A percentile compares a stretch with the other conserved stretches of the same genome.
phyloP scores from a whole-genome alignment of 2,797 vertebrate species.

The Scyliorhinus canicula region DNA sequence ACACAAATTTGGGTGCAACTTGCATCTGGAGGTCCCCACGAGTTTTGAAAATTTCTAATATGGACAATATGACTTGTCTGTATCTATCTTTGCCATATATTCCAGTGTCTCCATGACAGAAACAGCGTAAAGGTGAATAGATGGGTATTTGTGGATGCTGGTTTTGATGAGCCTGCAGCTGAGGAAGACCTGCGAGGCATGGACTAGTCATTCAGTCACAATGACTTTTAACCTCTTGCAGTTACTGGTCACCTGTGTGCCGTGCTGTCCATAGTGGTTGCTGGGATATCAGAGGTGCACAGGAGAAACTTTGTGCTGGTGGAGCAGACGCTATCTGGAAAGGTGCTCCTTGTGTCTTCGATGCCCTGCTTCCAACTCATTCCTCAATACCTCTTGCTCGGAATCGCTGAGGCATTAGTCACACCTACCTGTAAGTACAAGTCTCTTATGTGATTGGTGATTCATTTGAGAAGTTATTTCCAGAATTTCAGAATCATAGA shows the following conservation, averaged over 20 bases:
- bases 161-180: background rate
- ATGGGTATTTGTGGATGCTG: background rate
- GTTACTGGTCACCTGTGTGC: conserved; percentile 74
- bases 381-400: conserved; percentile 82
- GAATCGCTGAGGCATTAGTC: conserved; percentile 81
- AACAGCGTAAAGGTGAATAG: background rate
- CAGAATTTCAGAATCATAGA: background rate
- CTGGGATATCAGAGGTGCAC: conserved; percentile 74
- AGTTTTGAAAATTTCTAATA: background rate
- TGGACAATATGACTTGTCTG: background rate
- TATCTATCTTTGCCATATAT: background rate
- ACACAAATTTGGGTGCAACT: background rate
- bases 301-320: conserved; percentile 68
- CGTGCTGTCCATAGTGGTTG: conserved; percentile 66
- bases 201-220: background rate
- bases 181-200: background rate
- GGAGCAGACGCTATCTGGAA: conserved; percentile 72
- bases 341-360: conserved; percentile 73
- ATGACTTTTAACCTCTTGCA: conserved; percentile 48
- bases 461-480: background rate
- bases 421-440: conserved; percentile 75
- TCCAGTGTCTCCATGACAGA: background rate
- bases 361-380: conserved; percentile 77
- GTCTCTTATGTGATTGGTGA: background rate
- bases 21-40: background rate